Base-by-base conservation (phyloP, 2,888 invertebrate genomes). In the Drosophila colorata region DNA sequence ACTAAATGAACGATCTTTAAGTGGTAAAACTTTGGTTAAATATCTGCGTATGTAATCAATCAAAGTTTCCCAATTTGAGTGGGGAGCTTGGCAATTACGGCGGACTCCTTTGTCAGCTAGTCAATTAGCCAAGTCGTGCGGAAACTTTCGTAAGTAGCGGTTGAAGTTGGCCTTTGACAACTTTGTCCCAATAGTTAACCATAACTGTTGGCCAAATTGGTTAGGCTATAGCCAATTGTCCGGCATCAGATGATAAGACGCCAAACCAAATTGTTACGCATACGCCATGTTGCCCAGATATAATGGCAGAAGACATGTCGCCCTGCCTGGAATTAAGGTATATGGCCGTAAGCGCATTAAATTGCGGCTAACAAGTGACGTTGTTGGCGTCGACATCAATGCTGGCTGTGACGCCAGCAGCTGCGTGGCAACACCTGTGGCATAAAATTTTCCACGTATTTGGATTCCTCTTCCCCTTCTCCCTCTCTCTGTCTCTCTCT, bases 371-470 rank as follows among this genome's bases (percentile, higher is more conserved):
- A 81, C 69, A 69, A 76, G 53, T 37, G 53, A 57, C 11, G 51
- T 40, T 37, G 44, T 25, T 33, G 37, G 23, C 37, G 33, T 25
- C 18, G 20, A 31, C 35, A 23, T 23, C 20, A 18, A 18, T 18
- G 11, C 11, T 28, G 61, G 31, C 58, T 31, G 40, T 33, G 33
- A 52, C 38, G 11, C 51, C 56, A 44, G 31, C 53, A 63, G 53
- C 28, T 41, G 47, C 25, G 44, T 33, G 52, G 53, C 80, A 56
- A 75, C 85, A 82, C 85, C 82, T 87, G 85, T 82, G 69, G 88
- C 82, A 81, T 83, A 80, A 69, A 3, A 81, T 79, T 76, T 48
- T 37, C 9, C 18, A n/a, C n/a, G 51, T 18, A 59, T 38, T 18
- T 13, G 13, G 9, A 23, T 4, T 13, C 1, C 16, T 7, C 20